Evolutionary conservation across 2,888 invertebrate species (phyloP), one percentile per base, ranked within the genome.

Genomic region (Acrobasis consociella): DNA sequence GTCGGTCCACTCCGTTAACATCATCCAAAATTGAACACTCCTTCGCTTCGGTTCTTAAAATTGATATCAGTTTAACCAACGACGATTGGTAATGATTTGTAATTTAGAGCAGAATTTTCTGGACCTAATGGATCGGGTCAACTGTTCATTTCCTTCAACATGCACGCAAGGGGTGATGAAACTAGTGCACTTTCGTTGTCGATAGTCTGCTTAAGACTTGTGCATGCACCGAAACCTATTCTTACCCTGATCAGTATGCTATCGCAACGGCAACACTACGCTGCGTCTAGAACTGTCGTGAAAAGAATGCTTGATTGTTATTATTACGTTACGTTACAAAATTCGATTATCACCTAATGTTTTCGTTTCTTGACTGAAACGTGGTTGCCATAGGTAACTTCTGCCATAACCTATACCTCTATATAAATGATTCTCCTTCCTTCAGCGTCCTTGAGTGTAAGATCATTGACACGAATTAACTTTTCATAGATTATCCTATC

Each of bases 111-210:
- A 56, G 42, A 56, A 56, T 56, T 46, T 56, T 56, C 56, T 56
- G 56, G 56, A 56, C 1, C 52, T 31, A 8, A 5, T n/a, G 31
- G 46, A 46, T 56, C 42, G 11, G 42, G 46, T 46, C 39, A 39
- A 11, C 39, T n/a, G 22, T 42, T 42, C 42, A 15, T 56, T 56
- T 56, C 56, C 56, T 42, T 16, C 17, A 42, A 22, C 56, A 22
- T 16, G 17, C 56, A 56, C 22, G 56, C 56, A 56, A 56, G 22
- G 46, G 13, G 42, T 56, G 56, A 56, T 42, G 56, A 56, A 56
- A 56, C 42, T 56, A n/a, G 46, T 56, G 56, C 56, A 56, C 56
- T 56, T 56, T 56, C 56, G 46, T 8, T 22, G 56, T 46, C 39
- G 42, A 56, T 56, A 3, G 56, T 42, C 17, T 56, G 56, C 9